Conservation (phyloP, 2,888 invertebrate genomes). For the Xanthia icteritia region DNA sequence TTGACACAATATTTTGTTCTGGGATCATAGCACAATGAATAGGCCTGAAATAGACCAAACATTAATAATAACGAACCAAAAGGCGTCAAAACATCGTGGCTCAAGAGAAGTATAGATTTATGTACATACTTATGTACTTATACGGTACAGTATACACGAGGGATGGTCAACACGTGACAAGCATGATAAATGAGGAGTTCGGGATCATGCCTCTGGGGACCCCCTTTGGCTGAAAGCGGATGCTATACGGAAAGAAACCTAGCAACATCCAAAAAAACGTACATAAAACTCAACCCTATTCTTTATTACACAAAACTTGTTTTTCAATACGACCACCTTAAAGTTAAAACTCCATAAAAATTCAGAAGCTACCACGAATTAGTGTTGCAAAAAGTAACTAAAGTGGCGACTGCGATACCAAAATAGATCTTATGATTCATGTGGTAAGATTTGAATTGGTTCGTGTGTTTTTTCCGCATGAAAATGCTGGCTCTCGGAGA, state of each 20-base stretch:
- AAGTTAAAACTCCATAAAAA: slow-evolving; percentile 81
- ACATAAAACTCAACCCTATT: slow-evolving; percentile 71
- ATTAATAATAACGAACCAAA: slow-evolving; percentile 48
- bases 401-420: slow-evolving; percentile 67
- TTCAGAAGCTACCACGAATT: slow-evolving; percentile 82
- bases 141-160: slow-evolving; percentile 84
- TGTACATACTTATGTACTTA: slow-evolving; percentile 77
- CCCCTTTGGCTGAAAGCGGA: slow-evolving; percentile 82
- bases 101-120: slow-evolving; percentile 70
- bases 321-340: slow-evolving; percentile 54
- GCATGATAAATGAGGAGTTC: slow-evolving; percentile 89
- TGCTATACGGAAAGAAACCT: slow-evolving; percentile 78
- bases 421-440: slow-evolving; percentile 66
- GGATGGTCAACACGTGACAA: slow-evolving; percentile 90
- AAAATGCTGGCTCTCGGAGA: slow-evolving; percentile 71
- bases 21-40: neutral
- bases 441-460: slow-evolving; percentile 73
- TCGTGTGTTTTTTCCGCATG: slow-evolving; percentile 69
- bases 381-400: slow-evolving; percentile 85
- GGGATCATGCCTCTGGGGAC: slow-evolving; percentile 88
- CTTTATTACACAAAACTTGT: slow-evolving; percentile 62
- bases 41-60: slow-evolving; percentile 33
- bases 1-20: neutral
- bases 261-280: slow-evolving; percentile 70
- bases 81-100: slow-evolving; percentile 61